These are phyloP conservation scores for Brevimyrus niger DNA, from an alignment of 2,113 vertebrate species.

Conservation along the genomic window DNA sequence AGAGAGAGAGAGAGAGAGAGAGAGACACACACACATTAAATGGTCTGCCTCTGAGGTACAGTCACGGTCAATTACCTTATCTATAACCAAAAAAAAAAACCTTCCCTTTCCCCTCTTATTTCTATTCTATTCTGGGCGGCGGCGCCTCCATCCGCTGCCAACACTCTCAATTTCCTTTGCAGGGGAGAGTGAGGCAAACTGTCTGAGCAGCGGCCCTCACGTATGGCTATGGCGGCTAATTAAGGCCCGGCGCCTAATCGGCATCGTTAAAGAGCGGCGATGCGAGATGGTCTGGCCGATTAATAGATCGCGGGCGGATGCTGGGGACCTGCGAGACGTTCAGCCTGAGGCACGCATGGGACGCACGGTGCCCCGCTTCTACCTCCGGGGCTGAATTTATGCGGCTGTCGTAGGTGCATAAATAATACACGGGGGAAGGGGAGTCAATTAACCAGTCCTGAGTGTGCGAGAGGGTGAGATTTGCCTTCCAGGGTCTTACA, in stretches of 20 bases:
- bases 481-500: background rate
- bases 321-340: background rate
- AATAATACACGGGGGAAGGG: background rate
- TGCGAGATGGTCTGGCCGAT: background rate
- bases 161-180: conserved; percentile 3
- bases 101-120: background rate
- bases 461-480: background rate
- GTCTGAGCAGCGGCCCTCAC: too few relatives aligned
- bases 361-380: too few relatives aligned
- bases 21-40: background rate
- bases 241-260: background rate
- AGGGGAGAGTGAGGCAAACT: background rate
- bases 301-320: background rate
- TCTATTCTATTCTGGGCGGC: background rate
- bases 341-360: background rate
- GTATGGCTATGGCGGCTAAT: background rate
- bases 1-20: background rate
- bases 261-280: background rate
- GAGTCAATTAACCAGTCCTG: background rate
- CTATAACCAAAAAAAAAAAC: background rate
- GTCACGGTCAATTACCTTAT: conserved; percentile 6
- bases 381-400: background rate
- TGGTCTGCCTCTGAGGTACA: background rate
- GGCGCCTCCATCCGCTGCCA: background rate
- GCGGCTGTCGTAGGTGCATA: background rate